Percentiles rank a stretch among this genome's conserved stretches.
Conservation (phyloP, 1,140 invertebrate genomes). For the Drosophila mauritiana region DNA sequence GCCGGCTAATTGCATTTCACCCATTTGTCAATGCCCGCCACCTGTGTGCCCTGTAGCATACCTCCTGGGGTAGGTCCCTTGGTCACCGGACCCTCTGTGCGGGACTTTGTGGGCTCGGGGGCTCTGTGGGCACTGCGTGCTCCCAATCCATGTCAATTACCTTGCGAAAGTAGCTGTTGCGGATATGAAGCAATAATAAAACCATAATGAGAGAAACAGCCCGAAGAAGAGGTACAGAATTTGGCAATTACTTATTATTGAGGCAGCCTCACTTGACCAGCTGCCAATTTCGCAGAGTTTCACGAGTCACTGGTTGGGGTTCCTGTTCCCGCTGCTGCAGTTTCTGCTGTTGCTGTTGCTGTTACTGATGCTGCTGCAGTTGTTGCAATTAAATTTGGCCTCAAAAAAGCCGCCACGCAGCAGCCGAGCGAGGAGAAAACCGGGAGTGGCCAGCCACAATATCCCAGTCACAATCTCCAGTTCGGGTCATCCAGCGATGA, state of each 20-base stretch:
- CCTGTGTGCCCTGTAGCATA: slow-evolving; percentile 7
- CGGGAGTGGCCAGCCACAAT: slow-evolving; percentile 14
- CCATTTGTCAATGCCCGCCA: slow-evolving; percentile 50
- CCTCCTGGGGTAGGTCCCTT: slow-evolving; percentile 14
- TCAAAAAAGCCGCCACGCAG: slow-evolving; percentile 58
- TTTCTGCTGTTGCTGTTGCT: slow-evolving; percentile 1
- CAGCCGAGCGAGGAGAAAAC: slow-evolving; percentile 39
- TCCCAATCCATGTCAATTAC: slow-evolving; percentile 71
- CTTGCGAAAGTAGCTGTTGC: slow-evolving; percentile 60
- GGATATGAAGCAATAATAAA: slow-evolving; percentile 49
- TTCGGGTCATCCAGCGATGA: slow-evolving; percentile 16
- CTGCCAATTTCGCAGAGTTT: slow-evolving; percentile 64
- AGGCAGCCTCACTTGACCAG: slow-evolving; percentile 45
- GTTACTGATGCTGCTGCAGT: slow-evolving; percentile 45
- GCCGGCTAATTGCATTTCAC: slow-evolving; percentile 51
- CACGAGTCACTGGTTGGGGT: slow-evolving; percentile 24
- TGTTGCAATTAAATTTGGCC: slow-evolving; percentile 79
- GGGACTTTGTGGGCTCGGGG: background rate
- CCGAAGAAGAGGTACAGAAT: slow-evolving; percentile 49
- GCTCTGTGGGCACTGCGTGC: background rate
- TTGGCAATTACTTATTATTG: slow-evolving; percentile 58
- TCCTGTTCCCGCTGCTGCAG: slow-evolving; percentile 23
- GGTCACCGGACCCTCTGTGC: background rate
- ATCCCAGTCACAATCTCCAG: slow-evolving; percentile 2
- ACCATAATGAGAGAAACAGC: slow-evolving; percentile 57